Conservation (phyloP, 2,113 vertebrate species). For the Eurystomus gularis region DNA sequence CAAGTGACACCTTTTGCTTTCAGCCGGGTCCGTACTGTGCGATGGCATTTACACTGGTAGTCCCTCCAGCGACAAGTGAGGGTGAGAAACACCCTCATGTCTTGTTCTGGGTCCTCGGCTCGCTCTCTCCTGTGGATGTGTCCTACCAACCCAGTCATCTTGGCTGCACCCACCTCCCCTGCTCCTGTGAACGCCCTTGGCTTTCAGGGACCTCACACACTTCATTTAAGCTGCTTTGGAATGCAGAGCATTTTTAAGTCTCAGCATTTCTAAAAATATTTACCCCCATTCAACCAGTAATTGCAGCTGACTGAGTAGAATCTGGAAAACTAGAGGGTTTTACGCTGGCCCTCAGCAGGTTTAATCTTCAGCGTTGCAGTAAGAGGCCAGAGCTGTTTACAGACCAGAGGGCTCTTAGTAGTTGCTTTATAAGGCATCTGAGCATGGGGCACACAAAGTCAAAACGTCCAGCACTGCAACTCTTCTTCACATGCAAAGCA, state of each 20-base stretch:
- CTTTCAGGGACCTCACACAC: rapidly evolving
- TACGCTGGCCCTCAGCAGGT: rapidly evolving
- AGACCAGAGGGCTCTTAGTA: rapidly evolving
- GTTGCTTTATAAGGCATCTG: background rate
- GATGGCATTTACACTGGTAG: rapidly evolving
- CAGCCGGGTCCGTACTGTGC: rapidly evolving
- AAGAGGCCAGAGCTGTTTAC: background rate
- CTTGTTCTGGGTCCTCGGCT: background rate
- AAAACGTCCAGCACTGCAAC: background rate
- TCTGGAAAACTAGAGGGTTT: background rate
- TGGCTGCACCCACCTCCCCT: rapidly evolving
- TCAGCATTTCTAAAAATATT: background rate
- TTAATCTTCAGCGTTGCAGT: background rate
- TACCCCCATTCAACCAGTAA: background rate
- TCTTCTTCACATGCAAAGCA: background rate
- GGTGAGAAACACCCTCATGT: rapidly evolving
- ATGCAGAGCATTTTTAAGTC: background rate
- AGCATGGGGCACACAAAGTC: background rate
- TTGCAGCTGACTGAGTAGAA: background rate
- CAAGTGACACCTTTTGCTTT: background rate
- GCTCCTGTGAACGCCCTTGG: rapidly evolving
- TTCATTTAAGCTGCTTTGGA: background rate
- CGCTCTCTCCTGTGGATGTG: rapidly evolving
- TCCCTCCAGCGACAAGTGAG: background rate
- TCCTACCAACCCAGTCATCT: background rate